Conservation (phyloP, 2,888 invertebrate genomes). For the Beris chalybata region DNA sequence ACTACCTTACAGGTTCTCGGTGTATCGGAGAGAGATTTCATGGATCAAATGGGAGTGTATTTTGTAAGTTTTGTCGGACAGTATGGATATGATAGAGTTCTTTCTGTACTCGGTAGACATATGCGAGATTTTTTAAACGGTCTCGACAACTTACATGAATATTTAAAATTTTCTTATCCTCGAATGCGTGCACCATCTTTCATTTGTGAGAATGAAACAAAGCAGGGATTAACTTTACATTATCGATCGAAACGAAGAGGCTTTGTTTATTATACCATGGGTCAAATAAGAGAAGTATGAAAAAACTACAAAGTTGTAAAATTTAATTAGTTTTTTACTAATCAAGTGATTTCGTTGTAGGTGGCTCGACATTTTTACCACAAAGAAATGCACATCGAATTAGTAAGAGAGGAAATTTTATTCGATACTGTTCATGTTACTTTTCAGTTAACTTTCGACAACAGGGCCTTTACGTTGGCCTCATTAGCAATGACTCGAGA, state of each 20-base stretch:
- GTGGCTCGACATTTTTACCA: conserved; percentile 93
- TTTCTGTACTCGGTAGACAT: conserved; percentile 88
- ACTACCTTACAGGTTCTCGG: conserved; percentile 68
- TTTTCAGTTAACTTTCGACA: conserved; percentile 92
- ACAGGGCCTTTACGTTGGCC: conserved; percentile 83
- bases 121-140: conserved; percentile 96
- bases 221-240: conserved; percentile 89
- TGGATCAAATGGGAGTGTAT: conserved; percentile 92
- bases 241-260: conserved; percentile 91
- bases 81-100: conserved; percentile 90
- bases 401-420: conserved; percentile 81
- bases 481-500: conserved; percentile 83
- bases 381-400: conserved; percentile 90
- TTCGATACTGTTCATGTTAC: conserved; percentile 93
- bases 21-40: conserved; percentile 86
- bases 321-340: neutral
- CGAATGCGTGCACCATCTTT: conserved; percentile 90
- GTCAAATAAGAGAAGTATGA: conserved; percentile 82
- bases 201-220: conserved; percentile 93
- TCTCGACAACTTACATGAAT: conserved; percentile 95
- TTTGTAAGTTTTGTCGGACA: conserved; percentile 93
- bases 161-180: conserved; percentile 94
- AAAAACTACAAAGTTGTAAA: no score
- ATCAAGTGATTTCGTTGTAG: conserved; percentile 49
- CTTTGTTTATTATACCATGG: conserved; percentile 96